Evolutionary conservation across 2,888 invertebrate genomes (phyloP), one percentile per base, ranked within the genome.

Genomic region (Monochamus alternatus): DNA sequence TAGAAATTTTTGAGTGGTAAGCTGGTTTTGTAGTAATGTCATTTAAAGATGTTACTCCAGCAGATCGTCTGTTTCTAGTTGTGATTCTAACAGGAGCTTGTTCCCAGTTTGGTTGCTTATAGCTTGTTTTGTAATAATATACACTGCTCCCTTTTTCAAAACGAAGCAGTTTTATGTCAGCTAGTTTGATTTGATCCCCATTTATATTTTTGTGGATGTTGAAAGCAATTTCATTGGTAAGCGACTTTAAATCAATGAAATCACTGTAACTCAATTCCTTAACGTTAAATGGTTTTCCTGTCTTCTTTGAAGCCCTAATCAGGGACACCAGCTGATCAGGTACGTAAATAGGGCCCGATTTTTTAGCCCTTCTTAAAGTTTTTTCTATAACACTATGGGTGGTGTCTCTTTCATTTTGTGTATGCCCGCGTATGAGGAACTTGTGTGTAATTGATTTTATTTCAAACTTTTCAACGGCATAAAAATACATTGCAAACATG

Each of bases 351-450:
- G 73, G 74, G 14, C 76, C 78, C n/a, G 43, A 4, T 8, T 43
- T 43, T 43, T 43, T 43, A 43, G 43, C 43, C 43, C 43, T 43
- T 43, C 8, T 43, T 5, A 43, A 5, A 43, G 43, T 5, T 8
- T 43, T 43, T 43, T 43, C 43, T 43, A 43, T 43, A 8, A 43
- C 43, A 8, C 43, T 52, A 52, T 52, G 52, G 52, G 14, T n/a
- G 12, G 52, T 12, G 12, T 52, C 74, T 5, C 64, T 76, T 51
- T 78, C 73, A 68, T 78, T 78, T 58, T 75, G 78, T 0, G 73
- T 76, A 60, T 78, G 78, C 1, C 78, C 78, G 1, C 60, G 58
- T 4, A n/a, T n/a, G n/a, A n/a, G n/a, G n/a, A n/a, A n/a, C n/a
- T n/a, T n/a, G n/a, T n/a, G n/a, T n/a, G n/a, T 75, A 9, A 78